Evolutionary conservation across 2,113 vertebrate genomes (phyloP).

Genomic region (western clawed frog (Xenopus tropicalis)): DNA sequence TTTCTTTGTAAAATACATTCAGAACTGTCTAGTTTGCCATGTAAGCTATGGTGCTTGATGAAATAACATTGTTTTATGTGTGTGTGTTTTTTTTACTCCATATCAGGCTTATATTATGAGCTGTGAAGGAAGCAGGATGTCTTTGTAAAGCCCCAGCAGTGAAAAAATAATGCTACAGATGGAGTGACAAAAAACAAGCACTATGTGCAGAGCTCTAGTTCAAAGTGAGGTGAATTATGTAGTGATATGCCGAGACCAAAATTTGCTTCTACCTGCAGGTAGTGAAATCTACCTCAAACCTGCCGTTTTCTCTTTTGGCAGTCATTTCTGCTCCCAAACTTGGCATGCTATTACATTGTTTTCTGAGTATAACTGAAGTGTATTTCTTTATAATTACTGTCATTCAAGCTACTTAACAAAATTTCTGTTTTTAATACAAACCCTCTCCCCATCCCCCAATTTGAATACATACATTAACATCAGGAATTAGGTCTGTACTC

Average conservation of each 20-base stretch:
- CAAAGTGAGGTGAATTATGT: constrained; percentile 25
- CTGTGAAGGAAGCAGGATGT: constrained; percentile 22
- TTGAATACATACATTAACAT: too few species aligned
- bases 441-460: too few species aligned
- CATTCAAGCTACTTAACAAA: background rate
- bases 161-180: constrained; percentile 26
- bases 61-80: constrained; percentile 23
- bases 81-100: constrained; percentile 15
- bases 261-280: constrained; percentile 14
- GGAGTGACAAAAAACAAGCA: constrained; percentile 29
- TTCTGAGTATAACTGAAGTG: constrained; percentile 10
- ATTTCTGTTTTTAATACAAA: background rate
- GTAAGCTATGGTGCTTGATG: constrained; percentile 1
- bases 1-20: background rate
- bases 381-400: background rate
- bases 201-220: constrained; percentile 8
- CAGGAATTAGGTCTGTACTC: too few species aligned
- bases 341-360: constrained; percentile 14
- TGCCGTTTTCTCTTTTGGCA: constrained; percentile 15
- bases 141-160: constrained; percentile 30
- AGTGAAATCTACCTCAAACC: constrained; percentile 13
- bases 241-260: constrained; percentile 1
- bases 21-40: constrained; percentile 4
- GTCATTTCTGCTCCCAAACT: constrained; percentile 11
- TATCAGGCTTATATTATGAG: constrained; percentile 26